Conservation (phyloP, 2,797 vertebrate genomes). For the Limosa lapponica region DNA sequence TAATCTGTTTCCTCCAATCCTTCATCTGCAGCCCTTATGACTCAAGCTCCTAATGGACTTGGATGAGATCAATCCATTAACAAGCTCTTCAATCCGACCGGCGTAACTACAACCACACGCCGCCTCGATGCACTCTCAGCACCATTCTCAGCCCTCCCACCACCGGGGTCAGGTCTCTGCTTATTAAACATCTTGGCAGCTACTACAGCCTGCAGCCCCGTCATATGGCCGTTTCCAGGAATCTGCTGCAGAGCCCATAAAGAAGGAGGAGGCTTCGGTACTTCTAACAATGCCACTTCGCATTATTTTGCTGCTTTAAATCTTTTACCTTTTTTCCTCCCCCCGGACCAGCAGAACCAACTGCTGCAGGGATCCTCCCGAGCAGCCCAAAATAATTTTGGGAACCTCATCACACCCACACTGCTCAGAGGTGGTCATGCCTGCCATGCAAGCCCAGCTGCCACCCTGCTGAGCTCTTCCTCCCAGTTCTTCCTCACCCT, state of each 20-base stretch:
- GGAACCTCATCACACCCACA: neutral
- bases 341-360: neutral
- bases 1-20: constrained; percentile 9
- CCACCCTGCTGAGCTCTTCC: neutral
- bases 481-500: neutral
- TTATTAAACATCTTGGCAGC: constrained; percentile 24
- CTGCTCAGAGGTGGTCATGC: neutral
- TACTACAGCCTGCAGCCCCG: neutral
- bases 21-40: neutral
- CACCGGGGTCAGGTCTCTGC: neutral
- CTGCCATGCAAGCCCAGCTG: neutral
- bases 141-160: neutral
- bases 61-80: constrained; percentile 45
- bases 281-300: neutral
- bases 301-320: neutral
- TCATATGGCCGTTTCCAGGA: neutral
- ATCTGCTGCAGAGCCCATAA: neutral
- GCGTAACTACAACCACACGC: neutral
- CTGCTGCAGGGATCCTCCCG: neutral
- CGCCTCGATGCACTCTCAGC: neutral
- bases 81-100: neutral
- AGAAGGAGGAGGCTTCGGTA: neutral
- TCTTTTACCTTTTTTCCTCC: neutral
- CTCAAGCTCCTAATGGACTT: constrained; percentile 29
- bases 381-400: neutral